Evolutionary conservation across 2,113 vertebrate genomes (phyloP).

Genomic region (Oncorhynchus clarkii): DNA sequence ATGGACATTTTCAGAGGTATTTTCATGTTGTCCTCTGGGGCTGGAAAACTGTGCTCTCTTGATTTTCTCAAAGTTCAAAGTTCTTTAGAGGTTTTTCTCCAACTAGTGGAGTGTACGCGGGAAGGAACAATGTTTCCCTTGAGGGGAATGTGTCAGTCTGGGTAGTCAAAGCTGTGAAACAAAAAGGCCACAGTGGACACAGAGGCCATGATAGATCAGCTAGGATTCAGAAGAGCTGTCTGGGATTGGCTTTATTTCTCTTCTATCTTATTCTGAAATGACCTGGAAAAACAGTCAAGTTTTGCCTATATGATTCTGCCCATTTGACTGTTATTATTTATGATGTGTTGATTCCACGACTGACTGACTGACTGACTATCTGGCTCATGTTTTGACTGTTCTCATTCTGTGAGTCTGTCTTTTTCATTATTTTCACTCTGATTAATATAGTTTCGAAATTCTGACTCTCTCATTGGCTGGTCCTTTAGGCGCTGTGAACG

Average conservation of each 20-base stretch:
- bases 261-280: not conserved
- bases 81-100: not conserved
- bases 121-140: not conserved
- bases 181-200: not conserved
- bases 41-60: not conserved
- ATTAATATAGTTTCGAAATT: too few species aligned
- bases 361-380: not conserved
- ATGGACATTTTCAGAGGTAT: not conserved
- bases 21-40: not conserved
- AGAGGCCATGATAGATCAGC: not conserved
- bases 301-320: too few species aligned
- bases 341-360: not conserved
- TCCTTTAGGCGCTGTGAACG: slow-evolving; percentile 85
- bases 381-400: not conserved
- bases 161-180: not conserved
- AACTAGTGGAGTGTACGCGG: not conserved
- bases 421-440: too few species aligned
- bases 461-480: too few species aligned
- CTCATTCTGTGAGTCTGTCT: not conserved
- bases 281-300: not conserved
- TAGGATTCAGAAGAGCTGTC: not conserved
- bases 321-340: not conserved
- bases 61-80: slow-evolving; percentile 1
- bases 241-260: not conserved
- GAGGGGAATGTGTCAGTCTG: not conserved